Percentiles rank a stretch among this genome's conserved stretches.
These are phyloP conservation scores for Burhinus oedicnemus DNA, from an alignment of 2,113 vertebrate genomes.

Conservation along the genomic window DNA sequence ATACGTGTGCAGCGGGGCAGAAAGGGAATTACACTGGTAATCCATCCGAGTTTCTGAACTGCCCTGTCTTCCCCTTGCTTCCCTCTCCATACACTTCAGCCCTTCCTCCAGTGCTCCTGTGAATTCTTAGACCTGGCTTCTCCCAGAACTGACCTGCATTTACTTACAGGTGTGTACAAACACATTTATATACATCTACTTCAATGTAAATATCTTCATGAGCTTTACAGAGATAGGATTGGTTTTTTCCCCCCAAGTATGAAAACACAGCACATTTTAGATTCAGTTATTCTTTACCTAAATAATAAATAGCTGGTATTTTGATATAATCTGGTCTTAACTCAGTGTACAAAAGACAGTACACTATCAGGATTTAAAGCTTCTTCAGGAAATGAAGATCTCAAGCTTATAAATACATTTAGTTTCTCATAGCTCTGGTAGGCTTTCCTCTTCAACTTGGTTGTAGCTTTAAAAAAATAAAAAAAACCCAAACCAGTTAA, in stretches of 20 bases:
- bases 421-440: constrained; percentile 21
- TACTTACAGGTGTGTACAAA: background rate
- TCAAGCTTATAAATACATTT: constrained; percentile 31
- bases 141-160: background rate
- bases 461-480: background rate
- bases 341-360: background rate
- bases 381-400: constrained; percentile 30
- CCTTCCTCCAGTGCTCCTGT: background rate
- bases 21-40: background rate
- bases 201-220: background rate
- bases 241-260: background rate
- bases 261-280: background rate
- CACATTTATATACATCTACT: background rate
- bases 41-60: background rate
- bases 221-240: background rate
- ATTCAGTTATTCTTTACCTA: background rate
- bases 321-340: background rate
- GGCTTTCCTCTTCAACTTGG: background rate
- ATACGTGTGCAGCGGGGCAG: rapidly evolving
- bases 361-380: background rate
- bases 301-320: background rate
- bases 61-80: background rate
- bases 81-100: background rate
- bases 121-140: background rate
- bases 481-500: background rate